Evolutionary conservation across 1,140 invertebrate species (phyloP).

Genomic region (Nylanderia fulva): DNA sequence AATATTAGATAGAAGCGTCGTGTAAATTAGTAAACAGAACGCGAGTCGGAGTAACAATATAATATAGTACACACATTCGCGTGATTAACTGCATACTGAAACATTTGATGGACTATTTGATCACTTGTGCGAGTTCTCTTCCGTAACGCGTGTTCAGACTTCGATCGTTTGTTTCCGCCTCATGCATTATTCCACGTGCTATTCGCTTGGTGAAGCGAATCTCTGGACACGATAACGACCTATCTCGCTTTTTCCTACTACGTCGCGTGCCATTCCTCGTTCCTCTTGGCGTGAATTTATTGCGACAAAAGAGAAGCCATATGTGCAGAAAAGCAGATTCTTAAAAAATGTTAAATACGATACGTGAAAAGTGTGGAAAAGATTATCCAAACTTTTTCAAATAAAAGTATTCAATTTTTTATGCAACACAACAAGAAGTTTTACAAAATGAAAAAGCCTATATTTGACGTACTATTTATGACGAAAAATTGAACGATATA

Average conservation of each 20-base stretch:
- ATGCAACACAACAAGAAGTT: too few relatives aligned
- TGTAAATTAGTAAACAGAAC: not conserved
- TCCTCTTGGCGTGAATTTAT: slow-evolving; percentile 28
- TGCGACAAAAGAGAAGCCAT: not conserved
- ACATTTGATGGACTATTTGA: slow-evolving; percentile 51
- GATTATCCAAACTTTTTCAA: too few relatives aligned
- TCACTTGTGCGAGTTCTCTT: slow-evolving; percentile 40
- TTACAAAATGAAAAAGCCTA: too few relatives aligned
- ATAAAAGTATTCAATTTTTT: too few relatives aligned
- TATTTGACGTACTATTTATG: too few relatives aligned
- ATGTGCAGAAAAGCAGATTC: slow-evolving; percentile 1
- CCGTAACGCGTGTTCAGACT: slow-evolving; percentile 57
- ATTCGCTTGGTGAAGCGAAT: slow-evolving; percentile 61
- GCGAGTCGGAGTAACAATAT: not conserved
- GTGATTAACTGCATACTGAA: slow-evolving; percentile 24
- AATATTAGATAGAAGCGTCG: not conserved
- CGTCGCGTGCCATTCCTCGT: slow-evolving; percentile 6
- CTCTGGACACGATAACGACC: slow-evolving; percentile 58
- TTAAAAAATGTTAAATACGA: not conserved
- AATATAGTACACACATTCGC: not conserved
- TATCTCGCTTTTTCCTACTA: slow-evolving; percentile 33
- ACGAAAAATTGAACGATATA: too few relatives aligned
- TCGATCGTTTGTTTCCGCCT: slow-evolving; percentile 62
- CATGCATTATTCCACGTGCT: slow-evolving; percentile 71
- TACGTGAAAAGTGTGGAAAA: not conserved